Percentiles rank a stretch among this genome's conserved stretches.
Evolutionary conservation across 2,888 invertebrate genomes (phyloP).

Genomic region (Agrilus mali): DNA sequence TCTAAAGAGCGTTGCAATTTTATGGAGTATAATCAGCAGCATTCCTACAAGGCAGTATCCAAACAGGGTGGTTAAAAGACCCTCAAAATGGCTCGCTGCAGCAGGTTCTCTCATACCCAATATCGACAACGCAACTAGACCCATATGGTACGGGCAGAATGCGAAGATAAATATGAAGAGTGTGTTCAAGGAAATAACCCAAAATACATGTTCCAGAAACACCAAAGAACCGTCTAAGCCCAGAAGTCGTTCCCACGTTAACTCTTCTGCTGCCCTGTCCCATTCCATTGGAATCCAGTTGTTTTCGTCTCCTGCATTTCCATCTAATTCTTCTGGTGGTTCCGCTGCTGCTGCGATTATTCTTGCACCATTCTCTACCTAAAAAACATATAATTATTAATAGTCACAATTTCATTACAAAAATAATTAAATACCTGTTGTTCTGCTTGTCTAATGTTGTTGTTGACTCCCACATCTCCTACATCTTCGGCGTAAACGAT

Average conservation of each 20-base stretch:
- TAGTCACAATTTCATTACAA: too few relatives aligned
- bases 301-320: constrained; percentile 58
- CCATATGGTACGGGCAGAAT: constrained; percentile 93
- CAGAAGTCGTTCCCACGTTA: constrained; percentile 94
- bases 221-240: constrained; percentile 94
- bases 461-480: constrained; percentile 7
- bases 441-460: neutral
- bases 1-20: constrained; percentile 66
- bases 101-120: constrained; percentile 55
- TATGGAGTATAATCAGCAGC: constrained; percentile 69
- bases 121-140: constrained; percentile 66
- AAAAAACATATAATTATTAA: constrained; percentile 30
- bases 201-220: constrained; percentile 97
- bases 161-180: constrained; percentile 95
- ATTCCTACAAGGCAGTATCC: constrained; percentile 89
- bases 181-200: constrained; percentile 96
- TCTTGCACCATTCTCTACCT: constrained; percentile 29
- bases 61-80: constrained; percentile 79
- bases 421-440: too few relatives aligned
- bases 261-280: constrained; percentile 93
- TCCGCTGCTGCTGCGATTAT: constrained; percentile 8
- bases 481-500: constrained; percentile 4
- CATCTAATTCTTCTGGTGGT: constrained; percentile 33
- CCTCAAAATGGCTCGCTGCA: constrained; percentile 78
- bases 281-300: constrained; percentile 99